These are phyloP conservation scores for Bacillus rossius DNA, from an alignment of 1,140 invertebrate genomes.

Conservation along the genomic window DNA sequence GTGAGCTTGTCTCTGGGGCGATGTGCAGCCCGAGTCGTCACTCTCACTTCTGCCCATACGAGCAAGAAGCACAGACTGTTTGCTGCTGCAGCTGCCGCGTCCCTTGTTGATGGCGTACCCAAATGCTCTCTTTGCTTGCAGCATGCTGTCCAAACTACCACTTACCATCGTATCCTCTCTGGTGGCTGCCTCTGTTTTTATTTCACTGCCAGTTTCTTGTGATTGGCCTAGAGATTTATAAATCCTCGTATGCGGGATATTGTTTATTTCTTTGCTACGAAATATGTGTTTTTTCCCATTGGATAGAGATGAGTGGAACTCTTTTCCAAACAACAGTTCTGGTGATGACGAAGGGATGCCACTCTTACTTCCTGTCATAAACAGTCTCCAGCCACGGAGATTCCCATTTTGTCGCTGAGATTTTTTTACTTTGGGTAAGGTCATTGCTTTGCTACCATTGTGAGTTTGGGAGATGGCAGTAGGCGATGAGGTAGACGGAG, in stretches of 20 bases:
- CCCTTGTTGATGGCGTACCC: not conserved
- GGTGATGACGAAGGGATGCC: not conserved
- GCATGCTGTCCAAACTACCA: constrained; percentile 10
- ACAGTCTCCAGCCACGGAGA: not conserved
- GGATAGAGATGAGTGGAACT: not conserved
- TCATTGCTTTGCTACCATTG: not conserved
- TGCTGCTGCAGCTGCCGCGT: not conserved
- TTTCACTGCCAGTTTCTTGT: not conserved
- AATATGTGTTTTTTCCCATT: not conserved
- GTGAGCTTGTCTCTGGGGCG: not conserved
- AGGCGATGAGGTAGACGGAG: not conserved
- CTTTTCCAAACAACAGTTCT: not conserved
- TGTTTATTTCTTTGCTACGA: not conserved
- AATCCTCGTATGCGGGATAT: not conserved
- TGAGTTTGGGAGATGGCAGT: not conserved
- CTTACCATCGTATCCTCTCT: not conserved
- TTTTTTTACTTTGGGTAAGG: constrained; percentile 3
- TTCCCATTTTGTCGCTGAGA: too few relatives aligned
- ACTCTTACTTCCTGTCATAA: not conserved
- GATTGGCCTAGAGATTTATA: not conserved
- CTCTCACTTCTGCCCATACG: too few relatives aligned
- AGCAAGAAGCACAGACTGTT: not conserved
- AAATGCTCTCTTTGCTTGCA: not conserved
- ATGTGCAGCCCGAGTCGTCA: not conserved
- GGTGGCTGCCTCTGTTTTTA: not conserved